Percentiles rank a stretch among this genome's conserved stretches.
These are phyloP conservation scores for Salvelinus fontinalis DNA, from an alignment of 2,113 vertebrate genomes.

Conservation along the genomic window DNA sequence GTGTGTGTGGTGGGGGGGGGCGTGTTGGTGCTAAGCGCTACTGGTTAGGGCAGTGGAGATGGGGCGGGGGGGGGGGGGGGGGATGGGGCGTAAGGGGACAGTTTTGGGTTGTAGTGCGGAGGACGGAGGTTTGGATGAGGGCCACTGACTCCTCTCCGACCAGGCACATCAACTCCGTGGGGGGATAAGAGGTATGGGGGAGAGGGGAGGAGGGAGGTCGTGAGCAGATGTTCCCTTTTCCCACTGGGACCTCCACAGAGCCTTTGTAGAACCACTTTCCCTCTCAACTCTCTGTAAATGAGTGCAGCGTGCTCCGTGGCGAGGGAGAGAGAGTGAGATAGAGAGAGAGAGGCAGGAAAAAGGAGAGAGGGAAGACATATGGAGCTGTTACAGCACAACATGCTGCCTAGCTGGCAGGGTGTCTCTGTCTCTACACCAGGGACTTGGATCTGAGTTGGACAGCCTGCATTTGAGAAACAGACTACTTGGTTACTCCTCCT, in stretches of 20 bases:
- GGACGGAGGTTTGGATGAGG: slow-evolving; percentile 14
- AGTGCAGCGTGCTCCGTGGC: not conserved
- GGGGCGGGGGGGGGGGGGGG: too few species aligned
- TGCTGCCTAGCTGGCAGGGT: too few species aligned
- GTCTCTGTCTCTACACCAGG: too few species aligned
- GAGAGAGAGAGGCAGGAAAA: not conserved
- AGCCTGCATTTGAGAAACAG: too few species aligned
- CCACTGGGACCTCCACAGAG: not conserved
- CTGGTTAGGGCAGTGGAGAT: too few species aligned
- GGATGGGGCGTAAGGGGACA: too few species aligned
- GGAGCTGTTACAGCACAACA: not conserved
- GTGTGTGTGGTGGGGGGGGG: too few species aligned
- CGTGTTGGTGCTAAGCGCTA: too few species aligned
- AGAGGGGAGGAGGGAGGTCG: not conserved
- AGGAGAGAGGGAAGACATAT: not conserved
- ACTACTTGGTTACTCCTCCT: too few species aligned
- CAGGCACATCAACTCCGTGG: slow-evolving; percentile 12
- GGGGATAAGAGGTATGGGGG: not conserved
- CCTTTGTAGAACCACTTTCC: not conserved
- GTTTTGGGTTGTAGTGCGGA: not conserved
- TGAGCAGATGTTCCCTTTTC: slow-evolving; percentile 36
- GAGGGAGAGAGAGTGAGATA: not conserved
- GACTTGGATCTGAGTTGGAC: too few species aligned
- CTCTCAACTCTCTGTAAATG: slow-evolving; percentile 1
- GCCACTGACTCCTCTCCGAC: slow-evolving; percentile 7